Conservation (phyloP, 2,888 invertebrate genomes). For the Epirrhoe tristata region DNA sequence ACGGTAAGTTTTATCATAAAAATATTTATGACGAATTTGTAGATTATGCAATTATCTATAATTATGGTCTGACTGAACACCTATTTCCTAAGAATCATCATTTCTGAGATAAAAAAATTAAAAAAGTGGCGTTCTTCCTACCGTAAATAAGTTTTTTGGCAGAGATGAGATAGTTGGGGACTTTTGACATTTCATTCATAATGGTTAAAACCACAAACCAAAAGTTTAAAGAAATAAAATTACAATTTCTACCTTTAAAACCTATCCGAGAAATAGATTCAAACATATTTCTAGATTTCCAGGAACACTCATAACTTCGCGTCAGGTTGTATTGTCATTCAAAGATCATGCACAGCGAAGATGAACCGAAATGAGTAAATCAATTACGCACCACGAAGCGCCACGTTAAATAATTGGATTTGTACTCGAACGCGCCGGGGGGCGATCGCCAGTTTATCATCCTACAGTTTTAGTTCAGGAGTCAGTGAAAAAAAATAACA, state of each 20-base stretch:
- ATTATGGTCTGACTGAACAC: no score
- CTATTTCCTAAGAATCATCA: no score
- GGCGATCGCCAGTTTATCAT: slow-evolving; percentile 71
- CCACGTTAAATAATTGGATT: slow-evolving; percentile 79
- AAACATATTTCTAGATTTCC: background rate
- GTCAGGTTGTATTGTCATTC: slow-evolving; percentile 29
- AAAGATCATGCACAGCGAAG: slow-evolving; percentile 53
- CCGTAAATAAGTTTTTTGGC: no score
- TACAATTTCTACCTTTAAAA: background rate
- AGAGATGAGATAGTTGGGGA: no score
- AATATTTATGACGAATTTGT: no score
- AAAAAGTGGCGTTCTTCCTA: no score
- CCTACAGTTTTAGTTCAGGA: slow-evolving; percentile 55
- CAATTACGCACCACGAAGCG: slow-evolving; percentile 74
- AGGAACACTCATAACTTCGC: background rate
- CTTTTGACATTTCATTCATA: no score
- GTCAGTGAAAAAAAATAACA: background rate
- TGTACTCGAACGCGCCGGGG: slow-evolving; percentile 70
- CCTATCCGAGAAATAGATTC: background rate
- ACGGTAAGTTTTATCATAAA: no score
- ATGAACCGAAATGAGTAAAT: slow-evolving; percentile 76
- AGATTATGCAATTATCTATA: no score
- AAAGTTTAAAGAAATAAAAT: background rate
- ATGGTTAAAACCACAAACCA: no score
- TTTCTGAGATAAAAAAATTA: no score